These are phyloP conservation scores for Sandelia bainsii DNA, from an alignment of 2,797 vertebrate species.

Conservation along the genomic window DNA sequence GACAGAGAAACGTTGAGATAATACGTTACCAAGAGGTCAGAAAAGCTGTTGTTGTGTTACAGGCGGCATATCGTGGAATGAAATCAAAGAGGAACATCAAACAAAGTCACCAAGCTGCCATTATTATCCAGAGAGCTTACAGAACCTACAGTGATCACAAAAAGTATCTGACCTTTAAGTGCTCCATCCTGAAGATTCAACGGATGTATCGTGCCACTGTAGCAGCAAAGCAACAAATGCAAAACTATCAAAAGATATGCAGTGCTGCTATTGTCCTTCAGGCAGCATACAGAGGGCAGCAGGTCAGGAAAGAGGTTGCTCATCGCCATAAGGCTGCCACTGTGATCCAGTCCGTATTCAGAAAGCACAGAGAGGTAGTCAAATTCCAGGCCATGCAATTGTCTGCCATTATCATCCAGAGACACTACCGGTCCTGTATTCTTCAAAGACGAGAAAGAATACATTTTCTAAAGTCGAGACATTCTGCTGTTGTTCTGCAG, in stretches of 20 bases:
- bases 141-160: constrained; percentile 12
- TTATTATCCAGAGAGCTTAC: constrained; percentile 62
- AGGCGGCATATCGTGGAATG: constrained; percentile 69
- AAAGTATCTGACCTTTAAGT: constrained; percentile 21
- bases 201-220: constrained; percentile 22
- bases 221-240: constrained; percentile 32
- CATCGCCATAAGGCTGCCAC: constrained; percentile 66
- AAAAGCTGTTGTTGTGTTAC: constrained; percentile 47
- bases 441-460: constrained; percentile 43
- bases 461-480: constrained; percentile 52
- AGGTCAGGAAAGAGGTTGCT: constrained; percentile 57
- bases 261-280: constrained; percentile 26
- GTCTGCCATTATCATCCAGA: constrained; percentile 80
- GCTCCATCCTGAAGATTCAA: constrained; percentile 24
- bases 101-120: constrained; percentile 42
- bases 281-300: constrained; percentile 64
- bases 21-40: constrained; percentile 18
- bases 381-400: constrained; percentile 79
- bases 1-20: not conserved
- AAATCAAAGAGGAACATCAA: constrained; percentile 25
- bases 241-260: constrained; percentile 1
- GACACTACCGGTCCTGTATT: constrained; percentile 55
- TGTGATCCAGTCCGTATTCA: constrained; percentile 79
- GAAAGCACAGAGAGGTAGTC: constrained; percentile 67
- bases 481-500: constrained; percentile 69